Conservation (phyloP, 2,888 invertebrate genomes). For the Eilema sororculum region DNA sequence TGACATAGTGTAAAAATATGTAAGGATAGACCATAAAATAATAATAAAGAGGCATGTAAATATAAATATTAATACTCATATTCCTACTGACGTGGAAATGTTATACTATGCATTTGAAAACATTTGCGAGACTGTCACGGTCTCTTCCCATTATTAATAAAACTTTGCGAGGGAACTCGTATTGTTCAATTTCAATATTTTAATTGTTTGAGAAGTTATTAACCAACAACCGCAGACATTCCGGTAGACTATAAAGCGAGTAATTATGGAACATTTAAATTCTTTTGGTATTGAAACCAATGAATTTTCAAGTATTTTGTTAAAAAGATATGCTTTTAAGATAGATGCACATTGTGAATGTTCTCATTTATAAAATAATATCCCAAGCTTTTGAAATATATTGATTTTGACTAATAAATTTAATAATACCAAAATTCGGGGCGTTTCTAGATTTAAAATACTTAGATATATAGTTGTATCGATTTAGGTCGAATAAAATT, state of each 20-base stretch:
- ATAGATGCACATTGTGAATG: no score
- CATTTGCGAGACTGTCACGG: constrained; percentile 6
- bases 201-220: constrained; percentile 34
- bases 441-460: no score
- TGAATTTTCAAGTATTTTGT: no score
- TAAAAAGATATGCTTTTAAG: no score
- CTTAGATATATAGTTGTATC: no score
- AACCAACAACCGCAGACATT: constrained; percentile 29
- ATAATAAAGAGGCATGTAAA: not conserved
- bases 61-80: no score
- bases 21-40: not conserved
- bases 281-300: constrained; percentile 12
- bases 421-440: no score
- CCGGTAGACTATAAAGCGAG: constrained; percentile 7
- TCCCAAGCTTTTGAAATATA: no score
- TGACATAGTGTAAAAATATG: not conserved
- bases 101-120: constrained; percentile 4
- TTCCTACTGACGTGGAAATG: not conserved
- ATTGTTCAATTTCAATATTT: constrained; percentile 37
- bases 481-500: no score
- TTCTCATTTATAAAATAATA: no score
- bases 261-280: constrained; percentile 19
- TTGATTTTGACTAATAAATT: no score
- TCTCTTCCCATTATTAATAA: constrained; percentile 29
- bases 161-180: constrained; percentile 34